Evolutionary conservation across 2,797 vertebrate genomes (phyloP), one percentile per base, ranked within the genome.

Genomic region (Botia kubotai): DNA sequence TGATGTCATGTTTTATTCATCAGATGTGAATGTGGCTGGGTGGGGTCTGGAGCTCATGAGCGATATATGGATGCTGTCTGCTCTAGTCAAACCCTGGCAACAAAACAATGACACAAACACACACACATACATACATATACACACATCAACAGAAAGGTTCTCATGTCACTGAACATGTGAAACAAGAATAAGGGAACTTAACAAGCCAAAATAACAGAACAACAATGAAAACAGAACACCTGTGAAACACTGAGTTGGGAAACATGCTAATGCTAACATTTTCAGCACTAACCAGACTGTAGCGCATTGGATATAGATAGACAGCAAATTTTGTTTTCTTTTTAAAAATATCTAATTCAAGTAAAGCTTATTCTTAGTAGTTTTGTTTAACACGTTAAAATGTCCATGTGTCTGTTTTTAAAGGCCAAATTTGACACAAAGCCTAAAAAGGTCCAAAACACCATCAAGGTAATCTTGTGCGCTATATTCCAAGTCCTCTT

Each of bases 81-180:
- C 58, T 83, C 65, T 82, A 90, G 90, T 88, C 89, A 89, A 91
- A 85, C 72, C 84, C 87, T 92, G 91, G 91, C 89, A 91, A 66
- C 69, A 69, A 68, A 86, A 88, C 88, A 82, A 85, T 87, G 84
- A 87, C 87, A 81, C 82, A 79, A 85, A 90, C 89, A 82, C 86
- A 85, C 77, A 85, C 73, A 87, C 77, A 36, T 5, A 36, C 33
- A 36, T 5, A 36, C 33, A 36, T 5, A 36, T 5, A 36, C 39
- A 39, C 7, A 4, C 29, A 29, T 29, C 29, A 4, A 43, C 39
- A 88, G 89, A 81, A 87, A 87, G 76, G 70, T 84, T 83, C 82
- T 57, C 16, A 14, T 50, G 65, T n/a, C 65, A 43, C 39, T 29
- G 82, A 76, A 89, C 87, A 84, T 81, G 88, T 83, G 6, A 79